Percentiles rank a stretch among this genome's conserved stretches.
These are phyloP conservation scores for Platysteira castanea DNA, from an alignment of 2,113 vertebrate genomes.

Conservation along the genomic window DNA sequence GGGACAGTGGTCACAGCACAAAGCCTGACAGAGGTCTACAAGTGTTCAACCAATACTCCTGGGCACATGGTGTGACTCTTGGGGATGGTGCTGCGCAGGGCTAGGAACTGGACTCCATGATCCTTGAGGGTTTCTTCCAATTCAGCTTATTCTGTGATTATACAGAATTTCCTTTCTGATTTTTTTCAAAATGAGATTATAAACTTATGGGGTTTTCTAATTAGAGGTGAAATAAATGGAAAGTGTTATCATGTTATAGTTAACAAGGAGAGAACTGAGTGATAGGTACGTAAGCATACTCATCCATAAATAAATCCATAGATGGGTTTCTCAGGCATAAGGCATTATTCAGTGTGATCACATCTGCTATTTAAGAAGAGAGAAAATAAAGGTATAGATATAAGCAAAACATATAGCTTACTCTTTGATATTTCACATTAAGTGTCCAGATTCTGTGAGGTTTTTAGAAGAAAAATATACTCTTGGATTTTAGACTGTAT, in stretches of 20 bases:
- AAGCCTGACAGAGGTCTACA: background rate
- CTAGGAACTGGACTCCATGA: background rate
- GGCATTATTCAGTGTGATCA: background rate
- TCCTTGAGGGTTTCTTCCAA: background rate
- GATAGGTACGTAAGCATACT: background rate
- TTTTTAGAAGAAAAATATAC: background rate
- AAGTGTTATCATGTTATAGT: background rate
- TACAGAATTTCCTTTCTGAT: background rate
- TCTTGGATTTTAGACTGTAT: background rate
- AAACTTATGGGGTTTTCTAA: background rate
- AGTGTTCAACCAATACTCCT: accelerated
- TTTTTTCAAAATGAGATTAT: background rate
- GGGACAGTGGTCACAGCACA: background rate
- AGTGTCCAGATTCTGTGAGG: background rate
- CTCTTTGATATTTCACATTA: background rate
- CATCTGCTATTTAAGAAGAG: background rate
- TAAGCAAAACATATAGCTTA: background rate
- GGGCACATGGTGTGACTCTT: background rate
- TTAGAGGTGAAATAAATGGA: background rate
- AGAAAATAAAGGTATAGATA: background rate
- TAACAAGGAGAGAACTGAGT: background rate
- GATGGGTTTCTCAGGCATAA: background rate
- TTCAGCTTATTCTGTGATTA: background rate
- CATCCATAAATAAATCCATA: background rate
- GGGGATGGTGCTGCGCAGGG: background rate